Percentiles rank a stretch among this genome's conserved stretches.
Evolutionary conservation across 2,888 invertebrate genomes (phyloP).

Genomic region (Cheilosia pagana): DNA sequence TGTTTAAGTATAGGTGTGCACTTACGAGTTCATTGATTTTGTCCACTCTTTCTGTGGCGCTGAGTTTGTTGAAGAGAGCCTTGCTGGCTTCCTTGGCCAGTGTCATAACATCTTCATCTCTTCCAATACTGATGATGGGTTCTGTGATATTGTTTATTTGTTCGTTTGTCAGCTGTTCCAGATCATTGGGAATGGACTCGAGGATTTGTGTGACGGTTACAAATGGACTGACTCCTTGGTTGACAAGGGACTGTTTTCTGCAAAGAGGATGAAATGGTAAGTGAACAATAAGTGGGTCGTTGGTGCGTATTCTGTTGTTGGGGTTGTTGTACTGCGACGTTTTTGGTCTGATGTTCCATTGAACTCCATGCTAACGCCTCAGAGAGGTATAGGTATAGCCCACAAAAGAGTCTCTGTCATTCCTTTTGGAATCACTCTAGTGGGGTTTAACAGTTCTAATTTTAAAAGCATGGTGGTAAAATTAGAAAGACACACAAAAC

Average conservation of each 20-base stretch:
- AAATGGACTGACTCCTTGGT: slow-evolving; percentile 85
- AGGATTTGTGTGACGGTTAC: slow-evolving; percentile 80
- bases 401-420: too few species aligned
- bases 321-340: too few species aligned
- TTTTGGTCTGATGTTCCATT: too few species aligned
- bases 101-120: slow-evolving; percentile 92
- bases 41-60: slow-evolving; percentile 87
- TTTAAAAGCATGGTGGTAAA: too few species aligned
- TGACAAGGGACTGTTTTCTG: slow-evolving; percentile 87
- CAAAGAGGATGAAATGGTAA: neutral
- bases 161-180: slow-evolving; percentile 78
- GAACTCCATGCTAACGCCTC: too few species aligned
- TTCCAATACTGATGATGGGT: slow-evolving; percentile 79
- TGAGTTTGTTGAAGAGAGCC: slow-evolving; percentile 89
- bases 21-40: slow-evolving; percentile 95
- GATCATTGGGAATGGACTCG: slow-evolving; percentile 80
- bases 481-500: too few species aligned
- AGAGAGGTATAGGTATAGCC: too few species aligned
- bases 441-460: too few species aligned
- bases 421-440: too few species aligned
- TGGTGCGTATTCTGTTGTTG: too few species aligned
- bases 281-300: too few species aligned
- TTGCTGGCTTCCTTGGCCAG: slow-evolving; percentile 94
- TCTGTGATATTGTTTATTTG: slow-evolving; percentile 81
- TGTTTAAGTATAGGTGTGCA: neutral